Base-by-base conservation (phyloP, 2,888 invertebrate genomes). In the Digitonthophagus gazella region DNA sequence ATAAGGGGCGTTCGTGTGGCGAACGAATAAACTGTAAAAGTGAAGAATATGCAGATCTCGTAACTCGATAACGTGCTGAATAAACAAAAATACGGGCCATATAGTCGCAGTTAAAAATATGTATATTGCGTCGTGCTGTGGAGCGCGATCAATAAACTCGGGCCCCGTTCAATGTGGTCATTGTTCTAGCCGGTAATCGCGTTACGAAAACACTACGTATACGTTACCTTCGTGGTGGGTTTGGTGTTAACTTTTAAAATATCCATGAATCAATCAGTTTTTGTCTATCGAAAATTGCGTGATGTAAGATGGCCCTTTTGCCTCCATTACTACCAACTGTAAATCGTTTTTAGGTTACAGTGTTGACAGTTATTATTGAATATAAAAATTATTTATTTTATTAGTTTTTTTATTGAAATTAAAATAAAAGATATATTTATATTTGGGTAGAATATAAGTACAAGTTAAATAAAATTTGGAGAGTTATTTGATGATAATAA, bases 221-320 rank as follows among this genome's bases (percentile, higher is more conserved):
- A 61, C 61, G 11, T 65, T 69, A 69, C 68, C 68, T 69, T 65
- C 15, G 22, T 65, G 55, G 55, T 65, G 65, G 58, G 55, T 66
- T 58, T 61, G 68, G 65, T 20, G 28, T 2, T 44, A 11, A 8
- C 11, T 65, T 69, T 69, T 69, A 58, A 65, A 65, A 58, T 65
- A 70, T 73, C 72, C 72, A 73, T 73, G 72, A 73, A 73, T 73
- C 72, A 73, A 73, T 73, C 71, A 71, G 66, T 66, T 70, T 69
- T 64, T 69, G 8, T 44, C 11, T 44, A 44, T 44, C 28, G 28
- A 63, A 68, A 71, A 69, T 63, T 63, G 64, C 44, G 15, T 65
- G 61, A 66, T 66, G 64, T 65, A 68, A 70, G 67, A 70, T 67
- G 70, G 70, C 67, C 55, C 20, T 14, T 44, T 15, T 1, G n/a